Percentiles rank a stretch among this genome's conserved stretches.
Evolutionary conservation across 1,140 invertebrate species (phyloP).

Genomic region (Drosophila ironensis): DNA sequence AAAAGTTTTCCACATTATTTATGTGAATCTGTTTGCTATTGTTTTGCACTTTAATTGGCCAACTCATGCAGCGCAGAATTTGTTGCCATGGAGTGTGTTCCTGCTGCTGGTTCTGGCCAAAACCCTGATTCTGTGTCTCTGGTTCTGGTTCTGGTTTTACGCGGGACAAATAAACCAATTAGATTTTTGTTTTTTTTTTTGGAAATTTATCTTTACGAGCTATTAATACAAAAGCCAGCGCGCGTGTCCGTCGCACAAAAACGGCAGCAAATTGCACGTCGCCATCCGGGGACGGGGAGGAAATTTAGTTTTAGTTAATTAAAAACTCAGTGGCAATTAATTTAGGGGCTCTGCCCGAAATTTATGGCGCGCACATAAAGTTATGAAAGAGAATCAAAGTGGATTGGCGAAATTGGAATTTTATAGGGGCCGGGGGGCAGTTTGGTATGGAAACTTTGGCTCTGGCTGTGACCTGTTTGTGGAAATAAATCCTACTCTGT

Average conservation of each 20-base stretch:
- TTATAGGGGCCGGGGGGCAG: not conserved
- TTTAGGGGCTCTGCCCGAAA: slow-evolving; percentile 40
- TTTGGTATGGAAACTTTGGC: not conserved
- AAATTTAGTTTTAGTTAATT: slow-evolving; percentile 74
- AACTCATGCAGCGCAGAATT: slow-evolving; percentile 37
- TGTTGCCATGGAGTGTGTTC: slow-evolving; percentile 3
- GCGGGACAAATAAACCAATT: slow-evolving; percentile 64
- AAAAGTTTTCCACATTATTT: slow-evolving; percentile 15
- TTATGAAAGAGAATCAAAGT: slow-evolving; percentile 43
- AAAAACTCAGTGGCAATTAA: slow-evolving; percentile 75
- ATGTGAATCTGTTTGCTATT: slow-evolving; percentile 10
- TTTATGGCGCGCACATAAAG: slow-evolving; percentile 52
- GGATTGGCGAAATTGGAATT: slow-evolving; percentile 11
- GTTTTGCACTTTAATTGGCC: slow-evolving; percentile 15
- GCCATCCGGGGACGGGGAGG: not conserved
- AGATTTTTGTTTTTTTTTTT: slow-evolving; percentile 46
- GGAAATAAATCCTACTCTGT: too few relatives aligned
- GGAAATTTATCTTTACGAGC: slow-evolving; percentile 70
- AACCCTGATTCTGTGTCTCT: too few relatives aligned
- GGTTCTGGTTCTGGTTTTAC: slow-evolving; percentile 29
- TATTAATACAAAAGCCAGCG: slow-evolving; percentile 64
- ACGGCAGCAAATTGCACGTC: slow-evolving; percentile 1
- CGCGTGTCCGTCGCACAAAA: slow-evolving; percentile 46
- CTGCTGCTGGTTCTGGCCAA: slow-evolving; percentile 15
- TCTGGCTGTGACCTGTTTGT: too few relatives aligned